These are phyloP conservation scores for Sitodiplosis mosellana DNA, from an alignment of 1,140 invertebrate genomes.

Conservation along the genomic window DNA sequence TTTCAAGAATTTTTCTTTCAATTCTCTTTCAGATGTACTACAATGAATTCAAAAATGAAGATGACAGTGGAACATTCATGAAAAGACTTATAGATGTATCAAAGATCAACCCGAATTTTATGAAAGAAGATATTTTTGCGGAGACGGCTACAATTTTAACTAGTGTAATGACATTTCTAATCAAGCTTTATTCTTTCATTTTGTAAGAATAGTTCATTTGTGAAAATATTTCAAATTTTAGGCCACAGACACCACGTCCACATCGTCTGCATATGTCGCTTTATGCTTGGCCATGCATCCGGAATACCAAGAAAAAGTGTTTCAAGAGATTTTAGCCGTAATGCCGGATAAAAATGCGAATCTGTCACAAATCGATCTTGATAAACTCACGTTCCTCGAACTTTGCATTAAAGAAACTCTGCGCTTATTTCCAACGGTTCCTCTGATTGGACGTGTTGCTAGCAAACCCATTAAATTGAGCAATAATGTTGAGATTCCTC, in stretches of 20 bases:
- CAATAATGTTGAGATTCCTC: not conserved
- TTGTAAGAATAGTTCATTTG: not conserved
- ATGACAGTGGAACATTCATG: not conserved
- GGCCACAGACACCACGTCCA: not conserved
- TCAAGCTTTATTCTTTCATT: not conserved
- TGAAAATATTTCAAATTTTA: not conserved
- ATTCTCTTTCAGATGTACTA: not conserved
- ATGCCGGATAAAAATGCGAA: not conserved
- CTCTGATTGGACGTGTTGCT: not conserved
- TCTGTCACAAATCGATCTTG: not conserved
- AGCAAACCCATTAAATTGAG: not conserved
- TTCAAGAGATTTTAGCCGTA: not conserved
- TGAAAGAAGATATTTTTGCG: not conserved
- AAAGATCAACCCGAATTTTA: not conserved
- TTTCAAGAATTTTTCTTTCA: not conserved
- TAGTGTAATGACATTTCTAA: not conserved
- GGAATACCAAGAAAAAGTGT: not conserved
- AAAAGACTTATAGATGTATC: not conserved
- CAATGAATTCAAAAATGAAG: not conserved
- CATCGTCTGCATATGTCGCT: not conserved
- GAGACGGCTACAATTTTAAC: not conserved
- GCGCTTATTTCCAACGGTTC: not conserved
- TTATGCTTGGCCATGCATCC: not conserved
- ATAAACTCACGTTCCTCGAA: not conserved
- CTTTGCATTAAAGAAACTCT: not conserved